A percentile compares a stretch with the other conserved stretches of the same genome.
Conservation (phyloP, 2,113 vertebrate genomes). For the Girardinichthys multiradiatus region DNA sequence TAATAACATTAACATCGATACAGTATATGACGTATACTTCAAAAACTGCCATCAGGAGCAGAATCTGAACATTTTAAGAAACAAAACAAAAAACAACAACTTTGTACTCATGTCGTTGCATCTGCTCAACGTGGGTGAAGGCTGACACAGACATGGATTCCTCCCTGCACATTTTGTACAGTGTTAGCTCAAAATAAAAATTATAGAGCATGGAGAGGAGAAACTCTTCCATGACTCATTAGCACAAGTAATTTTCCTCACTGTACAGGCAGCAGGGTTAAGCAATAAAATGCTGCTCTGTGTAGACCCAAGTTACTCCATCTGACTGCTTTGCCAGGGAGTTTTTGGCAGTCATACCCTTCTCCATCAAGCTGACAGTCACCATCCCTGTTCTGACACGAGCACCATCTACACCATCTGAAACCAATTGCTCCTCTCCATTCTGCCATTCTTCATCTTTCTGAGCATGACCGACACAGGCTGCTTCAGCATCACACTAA, state of each 20-base stretch:
- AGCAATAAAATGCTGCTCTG: neutral
- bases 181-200: neutral
- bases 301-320: slow-evolving; percentile 17
- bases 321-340: slow-evolving; percentile 12
- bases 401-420: slow-evolving; percentile 2
- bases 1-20: neutral
- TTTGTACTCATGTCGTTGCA: slow-evolving; percentile 6
- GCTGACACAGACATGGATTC: slow-evolving; percentile 21
- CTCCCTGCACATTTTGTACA: slow-evolving; percentile 24
- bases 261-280: neutral
- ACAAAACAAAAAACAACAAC: neutral
- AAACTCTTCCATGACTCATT: neutral
- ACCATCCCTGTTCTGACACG: slow-evolving; percentile 6
- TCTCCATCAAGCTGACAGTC: slow-evolving; percentile 34
- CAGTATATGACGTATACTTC: neutral
- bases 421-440: slow-evolving; percentile 22
- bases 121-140: slow-evolving; percentile 31
- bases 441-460: slow-evolving; percentile 15
- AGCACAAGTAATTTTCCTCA: neutral
- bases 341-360: slow-evolving; percentile 13
- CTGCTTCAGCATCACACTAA: slow-evolving; percentile 19
- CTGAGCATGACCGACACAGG: neutral
- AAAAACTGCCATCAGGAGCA: neutral
- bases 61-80: neutral
- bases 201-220: neutral